A percentile compares a stretch with the other conserved stretches of the same genome.
These are phyloP conservation scores for Neomicropteryx cornuta DNA, from an alignment of 1,140 invertebrate genomes.

Conservation along the genomic window DNA sequence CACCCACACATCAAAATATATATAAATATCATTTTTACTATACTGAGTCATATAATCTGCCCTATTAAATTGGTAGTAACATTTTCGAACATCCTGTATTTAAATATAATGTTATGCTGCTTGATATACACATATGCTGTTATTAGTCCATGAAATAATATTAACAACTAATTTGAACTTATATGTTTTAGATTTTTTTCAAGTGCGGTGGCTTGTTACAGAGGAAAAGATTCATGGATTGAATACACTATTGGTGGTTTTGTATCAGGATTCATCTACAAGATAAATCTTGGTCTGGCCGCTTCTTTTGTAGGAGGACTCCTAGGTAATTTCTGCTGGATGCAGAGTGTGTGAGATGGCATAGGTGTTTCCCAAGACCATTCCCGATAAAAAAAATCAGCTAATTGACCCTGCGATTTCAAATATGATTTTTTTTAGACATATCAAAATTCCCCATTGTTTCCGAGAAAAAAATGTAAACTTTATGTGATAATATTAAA, in stretches of 20 bases:
- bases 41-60: not conserved
- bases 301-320: conserved; percentile 43
- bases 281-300: conserved; percentile 41
- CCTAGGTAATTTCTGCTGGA: conserved; percentile 19
- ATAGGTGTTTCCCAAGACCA: too few relatives aligned
- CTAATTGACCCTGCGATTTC: too few relatives aligned
- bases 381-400: too few relatives aligned
- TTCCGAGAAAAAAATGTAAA: too few relatives aligned
- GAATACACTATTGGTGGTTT: conserved; percentile 47
- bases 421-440: conserved; percentile 1
- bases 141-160: not conserved
- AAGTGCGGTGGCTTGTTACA: conserved; percentile 42
- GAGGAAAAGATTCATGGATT: conserved; percentile 42
- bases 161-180: conserved; percentile 12
- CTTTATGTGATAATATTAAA: too few relatives aligned
- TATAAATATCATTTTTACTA: conserved; percentile 1
- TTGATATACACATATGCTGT: conserved; percentile 2
- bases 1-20: too few relatives aligned
- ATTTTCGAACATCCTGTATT: too few relatives aligned
- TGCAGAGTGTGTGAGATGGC: not conserved
- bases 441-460: too few relatives aligned
- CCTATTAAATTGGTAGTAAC: not conserved
- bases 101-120: not conserved
- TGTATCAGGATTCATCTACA: conserved; percentile 42
- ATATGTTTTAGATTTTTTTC: conserved; percentile 41